phyloP scores from a whole-genome alignment of 2,797 vertebrate genomes.

The Hapalemur alaotrensis region DNA sequence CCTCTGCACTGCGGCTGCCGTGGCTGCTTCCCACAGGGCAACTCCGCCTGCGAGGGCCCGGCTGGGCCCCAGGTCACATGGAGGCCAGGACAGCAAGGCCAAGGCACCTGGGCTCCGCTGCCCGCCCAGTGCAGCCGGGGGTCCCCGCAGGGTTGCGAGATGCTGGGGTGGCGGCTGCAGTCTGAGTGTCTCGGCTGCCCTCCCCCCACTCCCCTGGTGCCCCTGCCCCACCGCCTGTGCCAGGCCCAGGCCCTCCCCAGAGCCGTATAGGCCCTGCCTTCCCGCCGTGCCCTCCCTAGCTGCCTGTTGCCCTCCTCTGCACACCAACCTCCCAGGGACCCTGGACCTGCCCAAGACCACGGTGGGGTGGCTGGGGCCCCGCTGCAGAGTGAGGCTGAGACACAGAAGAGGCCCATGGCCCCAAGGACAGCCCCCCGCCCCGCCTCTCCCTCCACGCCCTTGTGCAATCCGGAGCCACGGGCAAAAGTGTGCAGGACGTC shows the following conservation, averaged over 20 bases:
- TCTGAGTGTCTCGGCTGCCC: neutral
- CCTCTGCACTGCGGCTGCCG: neutral
- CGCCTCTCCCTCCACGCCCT: neutral
- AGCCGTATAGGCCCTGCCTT: neutral
- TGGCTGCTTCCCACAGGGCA: neutral
- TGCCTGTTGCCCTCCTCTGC: neutral
- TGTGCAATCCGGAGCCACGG: neutral
- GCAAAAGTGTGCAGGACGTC: neutral
- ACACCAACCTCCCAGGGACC: neutral
- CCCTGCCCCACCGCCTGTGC: neutral
- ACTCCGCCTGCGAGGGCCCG: neutral
- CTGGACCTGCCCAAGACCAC: neutral
- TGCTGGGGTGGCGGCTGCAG: neutral
- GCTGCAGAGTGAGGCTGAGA: neutral
- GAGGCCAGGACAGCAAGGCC: neutral
- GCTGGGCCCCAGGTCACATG: neutral
- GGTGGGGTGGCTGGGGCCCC: neutral
- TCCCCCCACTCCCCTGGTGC: neutral
- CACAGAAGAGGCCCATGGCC: neutral
- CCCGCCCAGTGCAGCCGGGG: neutral
- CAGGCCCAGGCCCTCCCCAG: neutral
- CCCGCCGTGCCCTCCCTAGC: neutral
- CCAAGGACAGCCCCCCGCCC: neutral
- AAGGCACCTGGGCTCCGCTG: neutral
- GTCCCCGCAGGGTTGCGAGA: neutral